Base-by-base conservation (phyloP, 2,888 invertebrate genomes). In the Boloria selene region DNA sequence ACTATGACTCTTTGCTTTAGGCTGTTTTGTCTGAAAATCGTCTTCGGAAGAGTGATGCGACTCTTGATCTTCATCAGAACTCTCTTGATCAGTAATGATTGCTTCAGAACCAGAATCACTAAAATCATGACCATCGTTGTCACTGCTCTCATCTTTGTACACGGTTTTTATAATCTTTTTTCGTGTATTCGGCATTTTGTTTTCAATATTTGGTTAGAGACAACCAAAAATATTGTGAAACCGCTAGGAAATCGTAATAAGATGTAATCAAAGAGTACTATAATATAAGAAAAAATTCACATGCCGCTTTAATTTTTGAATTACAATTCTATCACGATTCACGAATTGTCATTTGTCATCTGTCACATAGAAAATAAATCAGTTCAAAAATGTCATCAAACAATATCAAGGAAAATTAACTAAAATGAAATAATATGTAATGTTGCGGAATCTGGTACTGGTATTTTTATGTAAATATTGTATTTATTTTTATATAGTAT, bases 101-200 rank as follows among this genome's bases (percentile, higher is more conserved):
- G 90, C 93, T 6, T 93, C 93, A 0, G 92, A 92, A n/a, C 92
- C 92, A 0, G 93, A 92, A 79, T 92, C 93, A 73, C 89, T 90
- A 65, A 89, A 93, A 75, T 92, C 91, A 16, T 82, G 85, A 62
- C 79, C 78, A 70, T 84, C 84, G 45, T 78, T 83, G 49, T 87
- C 90, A 70, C 87, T 88, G 18, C 84, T 82, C 45, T 82, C 81
- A 58, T 89, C 85, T 82, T 89, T 87, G 69, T 89, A 90, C 6
- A 88, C 83, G 1, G 88, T 88, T 83, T 90, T 90, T 55, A 86
- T 83, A 17, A 82, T 77, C 78, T 88, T 90, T 70, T 91, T 88
- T 44, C 90, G 79, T 13, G 91, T 92, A 51, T 77, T 86, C 44
- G 85, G 90, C 90, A 90, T 90, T 65, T 17, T 75, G 55, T 14